Base-by-base conservation (phyloP, 2,113 vertebrate species). In the Uropsilus gracilis region DNA sequence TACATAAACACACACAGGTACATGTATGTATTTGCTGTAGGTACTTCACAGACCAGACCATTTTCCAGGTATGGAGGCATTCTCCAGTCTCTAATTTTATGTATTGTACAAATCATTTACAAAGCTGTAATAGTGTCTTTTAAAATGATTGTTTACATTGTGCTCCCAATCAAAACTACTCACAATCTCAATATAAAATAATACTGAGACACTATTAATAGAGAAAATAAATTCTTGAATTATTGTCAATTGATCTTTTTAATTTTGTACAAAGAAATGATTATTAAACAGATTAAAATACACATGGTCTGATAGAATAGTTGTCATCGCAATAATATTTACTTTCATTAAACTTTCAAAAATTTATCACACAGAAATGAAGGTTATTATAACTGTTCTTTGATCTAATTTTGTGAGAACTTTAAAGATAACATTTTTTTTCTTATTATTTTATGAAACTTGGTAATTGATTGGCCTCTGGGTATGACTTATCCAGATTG, bases 381-480 rank as follows among this genome's bases (percentile, higher is more conserved):
- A 83, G 6, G 3, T 57, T 84, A 42, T 68, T 72, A 81, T 86
- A n/a, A 64, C 12, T 71, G 5, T 61, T 2, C 1, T 42, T 91
- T 78, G 12, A 57, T 73, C 18, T 28, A 48, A 32, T 37, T 32
- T 94, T 90, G 46, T 57, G 2, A 84, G 81, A 89, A 37, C 0
- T 89, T 50, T n/a, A 86, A 68, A 39, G 22, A 77, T 86, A 78
- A 7, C 20, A 63, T 93, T 82, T 63, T 53, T 32, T 69, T 83
- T 82, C 86, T 73, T 63, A n/a, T 69, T 24, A 17, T 78, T 83
- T 91, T 57, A 69, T 78, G 32, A 66, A 89, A 78, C n/a, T 55
- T 82, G 1, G 0, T 92, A 64, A 64, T 95, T 93, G 55, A 81
- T 95, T 93, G 55, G 77, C 66, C 53, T 64, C 48, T 61, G 63